A percentile compares a stretch with the other conserved stretches of the same genome.
Evolutionary conservation across 2,113 vertebrate species (phyloP).

Genomic region (Miniopterus natalensis): DNA sequence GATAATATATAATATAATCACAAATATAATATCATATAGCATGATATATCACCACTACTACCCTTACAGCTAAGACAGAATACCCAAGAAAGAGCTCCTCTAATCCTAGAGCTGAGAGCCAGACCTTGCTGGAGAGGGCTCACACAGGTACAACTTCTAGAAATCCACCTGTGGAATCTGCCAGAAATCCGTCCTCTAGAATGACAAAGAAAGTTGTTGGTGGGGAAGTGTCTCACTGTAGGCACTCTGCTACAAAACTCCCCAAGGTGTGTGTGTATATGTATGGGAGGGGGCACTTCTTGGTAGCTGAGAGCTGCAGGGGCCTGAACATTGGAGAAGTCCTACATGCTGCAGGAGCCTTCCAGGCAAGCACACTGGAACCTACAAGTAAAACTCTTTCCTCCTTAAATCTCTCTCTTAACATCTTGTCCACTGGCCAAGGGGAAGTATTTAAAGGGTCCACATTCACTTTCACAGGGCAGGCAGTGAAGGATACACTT

Average conservation of each 20-base stretch:
- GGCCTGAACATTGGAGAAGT: neutral
- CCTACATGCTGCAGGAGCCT: neutral
- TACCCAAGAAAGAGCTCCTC: neutral
- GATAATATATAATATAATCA: neutral
- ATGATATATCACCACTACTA: neutral
- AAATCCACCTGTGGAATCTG: neutral
- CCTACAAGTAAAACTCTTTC: neutral
- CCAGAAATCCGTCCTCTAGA: neutral
- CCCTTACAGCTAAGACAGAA: neutral
- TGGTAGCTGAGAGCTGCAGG: neutral
- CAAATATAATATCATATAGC: neutral
- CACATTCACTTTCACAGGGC: neutral
- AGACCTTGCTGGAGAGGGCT: neutral
- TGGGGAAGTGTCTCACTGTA: neutral
- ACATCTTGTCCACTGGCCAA: neutral
- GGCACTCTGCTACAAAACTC: neutral
- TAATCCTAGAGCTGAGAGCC: neutral
- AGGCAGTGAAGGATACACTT: neutral
- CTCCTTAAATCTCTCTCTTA: neutral
- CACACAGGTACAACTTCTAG: neutral
- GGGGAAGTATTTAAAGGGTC: neutral
- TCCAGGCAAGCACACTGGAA: neutral
- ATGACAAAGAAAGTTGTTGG: neutral
- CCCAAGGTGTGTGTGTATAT: neutral
- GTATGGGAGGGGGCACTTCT: neutral